Conservation (phyloP, 2,888 invertebrate species). For the Cheilosia vulpina region DNA sequence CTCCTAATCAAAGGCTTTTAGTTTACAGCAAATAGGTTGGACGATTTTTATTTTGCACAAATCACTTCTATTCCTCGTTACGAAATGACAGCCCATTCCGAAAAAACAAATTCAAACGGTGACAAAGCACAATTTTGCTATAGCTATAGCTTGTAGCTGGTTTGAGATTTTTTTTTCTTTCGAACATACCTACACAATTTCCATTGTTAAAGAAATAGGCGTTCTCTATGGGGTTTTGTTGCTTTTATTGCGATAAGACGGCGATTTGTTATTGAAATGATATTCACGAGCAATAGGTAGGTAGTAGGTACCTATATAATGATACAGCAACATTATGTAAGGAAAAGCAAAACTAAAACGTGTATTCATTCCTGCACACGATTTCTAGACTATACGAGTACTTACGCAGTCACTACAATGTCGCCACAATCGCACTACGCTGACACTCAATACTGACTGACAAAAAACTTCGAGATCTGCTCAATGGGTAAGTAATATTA, state of each 20-base stretch:
- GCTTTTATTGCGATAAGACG: constrained; percentile 2
- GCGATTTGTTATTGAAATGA: background rate
- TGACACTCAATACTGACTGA: background rate
- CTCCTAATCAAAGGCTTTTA: too few species aligned
- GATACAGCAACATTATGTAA: background rate
- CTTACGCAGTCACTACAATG: constrained; percentile 11
- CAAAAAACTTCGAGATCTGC: constrained; percentile 12
- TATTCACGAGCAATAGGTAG: background rate
- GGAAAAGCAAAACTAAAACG: too few species aligned
- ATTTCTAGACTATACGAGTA: background rate
- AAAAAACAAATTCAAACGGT: background rate
- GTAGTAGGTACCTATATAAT: background rate
- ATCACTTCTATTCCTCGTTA: background rate
- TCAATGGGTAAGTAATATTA: background rate
- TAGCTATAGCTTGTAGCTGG: background rate
- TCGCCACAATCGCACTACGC: background rate
- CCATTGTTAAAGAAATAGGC: background rate
- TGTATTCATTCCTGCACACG: background rate
- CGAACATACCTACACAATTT: background rate
- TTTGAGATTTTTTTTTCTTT: background rate
- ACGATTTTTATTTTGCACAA: too few species aligned
- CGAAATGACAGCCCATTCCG: constrained; percentile 15
- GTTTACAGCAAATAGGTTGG: too few species aligned
- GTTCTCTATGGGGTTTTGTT: background rate
- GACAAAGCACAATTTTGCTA: constrained; percentile 14